Base-by-base conservation (phyloP, 2,888 invertebrate species). In the Branchellion lobata region DNA sequence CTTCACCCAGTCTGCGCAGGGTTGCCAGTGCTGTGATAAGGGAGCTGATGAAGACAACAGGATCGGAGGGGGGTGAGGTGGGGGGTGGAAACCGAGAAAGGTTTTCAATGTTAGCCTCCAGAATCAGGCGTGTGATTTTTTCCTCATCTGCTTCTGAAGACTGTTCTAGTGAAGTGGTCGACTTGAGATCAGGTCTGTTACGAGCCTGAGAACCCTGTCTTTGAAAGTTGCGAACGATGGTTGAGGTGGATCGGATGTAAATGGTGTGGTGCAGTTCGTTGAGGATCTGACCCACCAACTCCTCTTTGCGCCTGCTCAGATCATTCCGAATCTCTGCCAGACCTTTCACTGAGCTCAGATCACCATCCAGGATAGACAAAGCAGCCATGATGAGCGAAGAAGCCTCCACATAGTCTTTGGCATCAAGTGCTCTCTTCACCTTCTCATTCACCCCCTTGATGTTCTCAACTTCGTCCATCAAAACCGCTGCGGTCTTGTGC, bases 401-500 rank as follows among this genome's bases (percentile, higher is more conserved):
- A 29, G 40, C 79, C 29, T 36, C 40, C 31, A 95, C 89, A 87
- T 94, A 95, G 82, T 94, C 92, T 82, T 94, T 94, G 82, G 91
- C 91, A 11, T 90, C 88, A 82, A 93, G 89, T 84, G 91, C 91
- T 78, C 89, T 89, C 76, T 91, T 90, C 81, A 93, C 89, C 84
- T 91, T 90, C 80, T 91, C 91, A 71, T 92, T 92, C 80, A 93
- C 92, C 86, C 92, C 91, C 47, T 80, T 80, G 24, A 80, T 65
- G 34, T 78, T 78, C 33, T 80, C 80, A 11, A 80, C 76, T 33
- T 96, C 93, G 84, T 95, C 93, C 68, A 97, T 88, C 88, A 96
- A 91, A 83, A 93, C 91, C 65, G 96, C 88, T 80, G 95, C 93
- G 86, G 95, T 93, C 86, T 95, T 94, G 85, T 97, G 96, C 85